Percentiles rank a stretch among this genome's conserved stretches.
These are phyloP conservation scores for Nanorana parkeri DNA, from an alignment of 2,113 vertebrate genomes.

Conservation along the genomic window DNA sequence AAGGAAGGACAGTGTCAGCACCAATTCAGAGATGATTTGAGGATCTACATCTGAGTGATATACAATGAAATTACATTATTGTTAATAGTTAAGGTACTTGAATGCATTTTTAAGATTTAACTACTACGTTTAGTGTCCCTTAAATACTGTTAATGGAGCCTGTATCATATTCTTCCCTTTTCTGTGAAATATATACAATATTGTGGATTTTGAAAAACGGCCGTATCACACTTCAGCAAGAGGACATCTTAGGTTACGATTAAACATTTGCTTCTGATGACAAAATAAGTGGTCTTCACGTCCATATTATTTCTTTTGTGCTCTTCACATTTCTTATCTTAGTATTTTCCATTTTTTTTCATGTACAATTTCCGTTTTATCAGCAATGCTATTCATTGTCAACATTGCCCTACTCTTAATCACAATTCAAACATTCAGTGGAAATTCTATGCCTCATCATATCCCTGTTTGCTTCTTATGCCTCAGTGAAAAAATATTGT, in stretches of 20 bases:
- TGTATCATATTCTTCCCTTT: too few relatives aligned
- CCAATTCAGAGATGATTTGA: too few relatives aligned
- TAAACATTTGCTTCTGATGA: neutral
- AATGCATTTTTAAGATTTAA: too few relatives aligned
- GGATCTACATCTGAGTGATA: too few relatives aligned
- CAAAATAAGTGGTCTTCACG: too few relatives aligned
- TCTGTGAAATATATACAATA: too few relatives aligned
- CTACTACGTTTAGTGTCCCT: too few relatives aligned
- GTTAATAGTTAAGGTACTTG: too few relatives aligned
- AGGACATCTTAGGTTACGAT: neutral
- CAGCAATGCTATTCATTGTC: constrained; percentile 3
- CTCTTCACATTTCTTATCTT: neutral
- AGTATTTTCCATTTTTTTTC: neutral
- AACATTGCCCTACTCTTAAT: neutral
- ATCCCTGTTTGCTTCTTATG: constrained; percentile 14
- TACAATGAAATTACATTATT: too few relatives aligned
- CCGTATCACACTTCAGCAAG: neutral
- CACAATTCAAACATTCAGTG: constrained; percentile 20
- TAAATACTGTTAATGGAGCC: too few relatives aligned
- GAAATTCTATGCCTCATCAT: constrained; percentile 18
- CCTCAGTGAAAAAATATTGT: constrained; percentile 29
- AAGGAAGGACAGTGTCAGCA: too few relatives aligned
- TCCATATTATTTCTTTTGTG: neutral
- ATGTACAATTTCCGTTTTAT: neutral
- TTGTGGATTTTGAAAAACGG: too few relatives aligned